Evolutionary conservation across 2,113 vertebrate genomes (phyloP), one percentile per base, ranked within the genome.

Genomic region (Scytalopus superciliaris): DNA sequence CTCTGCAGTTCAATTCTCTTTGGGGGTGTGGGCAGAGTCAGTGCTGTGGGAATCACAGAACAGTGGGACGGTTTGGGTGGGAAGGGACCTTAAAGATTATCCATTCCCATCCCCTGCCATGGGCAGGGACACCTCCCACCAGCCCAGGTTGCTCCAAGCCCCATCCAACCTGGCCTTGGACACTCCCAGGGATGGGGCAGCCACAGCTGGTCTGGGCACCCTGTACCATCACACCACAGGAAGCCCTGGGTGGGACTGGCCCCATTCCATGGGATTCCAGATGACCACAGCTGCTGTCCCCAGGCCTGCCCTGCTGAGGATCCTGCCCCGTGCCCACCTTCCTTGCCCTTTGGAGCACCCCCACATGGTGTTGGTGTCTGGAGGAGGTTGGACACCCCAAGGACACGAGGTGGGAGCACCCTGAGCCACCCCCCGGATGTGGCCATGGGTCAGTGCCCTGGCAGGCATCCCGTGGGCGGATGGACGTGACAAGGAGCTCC

Each of bases 341-440:
- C 53, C 53, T 49, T 53, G 76, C 39, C 19, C 82, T 33, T 19
- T 5, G 47, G 59, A 85, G n/a, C 81, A 24, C 67, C 40, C 22
- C 45, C 40, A 7, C 28, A 2, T 1, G 1, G 24, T 2, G 19
- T 14, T 9, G 0, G 56, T 11, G 16, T 35, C 50, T 0, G 0
- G 31, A 44, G 13, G 39, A 45, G 50, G 21, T 35, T 25, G 63
- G 31, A 55, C 16, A 6, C 31, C 10, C 8, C 16, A 7, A 4
- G 31, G 62, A 47, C 47, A 17, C 0, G 0, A 66, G 40, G 14
- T 2, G 3, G 24, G 28, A 68, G 21, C 25, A 25, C 0, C n/a
- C n/a, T n/a, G n/a, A 0, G 24, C 30, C 64, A 18, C 5, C 2
- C 15, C 59, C 16, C 3, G 27, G 69, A 19, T 10, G 22, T n/a